Base-by-base conservation (phyloP, 2,113 vertebrate genomes). In the Oryzias woworae region DNA sequence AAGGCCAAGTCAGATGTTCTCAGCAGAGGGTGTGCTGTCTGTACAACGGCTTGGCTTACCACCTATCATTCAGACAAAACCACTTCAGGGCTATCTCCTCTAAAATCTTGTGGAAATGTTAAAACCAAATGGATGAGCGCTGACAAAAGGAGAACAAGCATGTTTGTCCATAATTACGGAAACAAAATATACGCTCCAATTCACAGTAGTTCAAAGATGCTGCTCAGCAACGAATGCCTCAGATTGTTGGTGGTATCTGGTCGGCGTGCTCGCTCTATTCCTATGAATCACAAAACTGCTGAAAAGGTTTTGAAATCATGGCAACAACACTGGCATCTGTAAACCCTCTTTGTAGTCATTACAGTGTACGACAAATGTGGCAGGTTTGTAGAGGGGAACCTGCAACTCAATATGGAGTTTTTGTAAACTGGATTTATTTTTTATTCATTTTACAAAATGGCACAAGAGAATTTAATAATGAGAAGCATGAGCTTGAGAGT, bases 261-360 rank as follows among this genome's bases (percentile, higher is more conserved):
- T 28, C 26, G 26, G 26, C 26, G 26, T 28, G 26, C 73, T 72
- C 57, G 52, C 69, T 73, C 28, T 46, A 62, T 61, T 69, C 58
- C 61, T 59, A 81, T 84, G 74, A 85, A 85, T 87, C 81, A 81
- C 57, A 78, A 62, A 71, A 72, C 47, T 66, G 56, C 31, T 70
- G 60, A 58, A 78, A 75, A 83, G 74, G 68, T 66, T 75, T 71
- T 77, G 75, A 70, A 81, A 84, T 83, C 84, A 73, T 80, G 86
- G 72, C 83, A 85, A 83, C 76, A 71, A 85, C 78, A 72, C 80
- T 83, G 66, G 57, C 68, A 85, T 72, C 65, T 16, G 76, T 76
- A 84, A 61, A 67, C 78, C 78, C 81, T 86, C 69, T 85, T 86
- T 81, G 75, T 73, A 62, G 58, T 64, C 68, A 79, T 75, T 48